These are phyloP conservation scores for Ptychobarbus kaznakovi DNA, from an alignment of 2,797 vertebrate genomes.

Conservation along the genomic window DNA sequence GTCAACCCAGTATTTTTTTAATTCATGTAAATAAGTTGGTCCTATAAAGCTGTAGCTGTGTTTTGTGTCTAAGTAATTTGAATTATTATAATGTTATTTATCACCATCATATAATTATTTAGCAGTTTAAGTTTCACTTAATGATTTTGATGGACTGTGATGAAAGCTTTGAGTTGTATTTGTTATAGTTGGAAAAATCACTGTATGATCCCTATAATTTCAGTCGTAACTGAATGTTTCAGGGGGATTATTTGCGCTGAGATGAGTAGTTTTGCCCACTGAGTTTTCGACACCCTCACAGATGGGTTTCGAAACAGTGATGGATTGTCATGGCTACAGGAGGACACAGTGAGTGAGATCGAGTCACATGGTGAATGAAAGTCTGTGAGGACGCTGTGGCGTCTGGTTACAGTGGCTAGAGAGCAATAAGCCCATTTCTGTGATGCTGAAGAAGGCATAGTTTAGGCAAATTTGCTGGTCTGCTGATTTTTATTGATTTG, in stretches of 20 bases:
- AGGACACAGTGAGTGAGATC: conserved; percentile 61
- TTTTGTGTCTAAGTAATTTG: not conserved
- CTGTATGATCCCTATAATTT: not conserved
- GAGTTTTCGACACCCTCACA: conserved; percentile 4
- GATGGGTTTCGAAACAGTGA: conserved; percentile 21
- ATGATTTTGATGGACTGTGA: not conserved
- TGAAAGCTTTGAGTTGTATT: too few species aligned
- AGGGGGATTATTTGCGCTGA: not conserved
- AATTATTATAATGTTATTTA: not conserved
- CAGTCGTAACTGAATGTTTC: not conserved
- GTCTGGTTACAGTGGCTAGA: conserved; percentile 1
- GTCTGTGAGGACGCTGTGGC: not conserved
- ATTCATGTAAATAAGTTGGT: not conserved
- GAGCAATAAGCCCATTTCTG: not conserved
- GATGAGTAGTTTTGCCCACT: not conserved
- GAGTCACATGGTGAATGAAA: conserved; percentile 22
- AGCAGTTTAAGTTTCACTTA: not conserved
- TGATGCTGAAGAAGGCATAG: conserved; percentile 23
- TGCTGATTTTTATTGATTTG: not conserved
- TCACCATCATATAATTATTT: not conserved
- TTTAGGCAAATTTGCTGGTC: not conserved
- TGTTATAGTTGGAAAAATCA: not conserved
- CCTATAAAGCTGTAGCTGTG: not conserved
- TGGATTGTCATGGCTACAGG: conserved; percentile 35
- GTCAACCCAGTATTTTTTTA: not conserved